Base-by-base conservation (phyloP, 1,140 invertebrate species). In the Heliothis subflexa region DNA sequence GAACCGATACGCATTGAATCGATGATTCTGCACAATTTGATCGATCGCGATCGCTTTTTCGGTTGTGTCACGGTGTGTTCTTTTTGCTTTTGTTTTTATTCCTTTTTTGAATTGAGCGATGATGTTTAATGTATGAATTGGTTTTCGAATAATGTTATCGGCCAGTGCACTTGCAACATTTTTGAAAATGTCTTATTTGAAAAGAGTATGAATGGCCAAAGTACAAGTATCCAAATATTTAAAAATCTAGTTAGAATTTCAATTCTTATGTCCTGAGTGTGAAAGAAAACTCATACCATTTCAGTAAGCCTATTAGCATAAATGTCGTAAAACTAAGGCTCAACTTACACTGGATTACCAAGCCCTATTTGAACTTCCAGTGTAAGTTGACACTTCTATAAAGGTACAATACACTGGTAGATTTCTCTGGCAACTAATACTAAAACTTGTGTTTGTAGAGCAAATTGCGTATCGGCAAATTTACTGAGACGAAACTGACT, bases 391-490 rank as follows among this genome's bases (percentile, higher is more conserved):
- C 62, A 33, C 47, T n/a, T 9, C 5, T 40, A 40, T 40, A 40
- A 52, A n/a, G 50, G 18, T 25, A 25, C 18, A 7, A 50, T 18
- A 52, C 66, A 52, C 21, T n/a, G 33, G n/a, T 71, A 77, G 52
- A 72, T 78, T 70, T 72, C 49, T 73, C 70, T 72, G 21, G 52
- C 45, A 59, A 81, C 77, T 70, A 75, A 80, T 77, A 57, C 54
- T 61, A 74, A 61, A 74, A 55, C 21, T 16, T 79, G 68, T 86
- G 84, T 86, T 81, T 78, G 45, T 80, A 86, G 82, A 70, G 80
- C 85, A 87, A 89, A 89, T 91, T 87, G 86, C 91, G 86, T 88
- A 89, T 91, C 89, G 83, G 88, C 89, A 90, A 91, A 91, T 89
- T 90, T 84, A 84, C 90, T 78, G 81, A 85, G 82, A 74, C 78